Evolutionary conservation across 1,140 invertebrate species (phyloP).

Genomic region (Amphibalanus amphitrite): DNA sequence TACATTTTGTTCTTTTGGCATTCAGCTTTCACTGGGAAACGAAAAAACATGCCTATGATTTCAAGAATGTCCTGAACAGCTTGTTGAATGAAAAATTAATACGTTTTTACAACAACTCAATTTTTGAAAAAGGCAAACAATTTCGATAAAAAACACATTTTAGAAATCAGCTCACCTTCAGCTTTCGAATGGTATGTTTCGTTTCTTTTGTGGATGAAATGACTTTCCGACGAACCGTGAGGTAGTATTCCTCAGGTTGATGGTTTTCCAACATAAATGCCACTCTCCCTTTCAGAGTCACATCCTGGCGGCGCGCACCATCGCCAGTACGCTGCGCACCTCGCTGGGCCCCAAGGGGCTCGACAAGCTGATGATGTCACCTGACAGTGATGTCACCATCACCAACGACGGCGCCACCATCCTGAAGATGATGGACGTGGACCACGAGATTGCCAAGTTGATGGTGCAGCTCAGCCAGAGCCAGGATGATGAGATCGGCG

Average conservation of each 20-base stretch:
- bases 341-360: conserved; percentile 93
- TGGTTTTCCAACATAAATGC: not conserved
- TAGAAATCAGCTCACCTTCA: no score
- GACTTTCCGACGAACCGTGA: no score
- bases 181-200: no score
- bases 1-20: no score
- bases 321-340: conserved; percentile 73
- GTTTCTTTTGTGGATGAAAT: no score
- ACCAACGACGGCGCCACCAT: conserved; percentile 99
- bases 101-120: no score
- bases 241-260: no score
- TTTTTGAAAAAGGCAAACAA: conserved; percentile 3
- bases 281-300: conserved; percentile 64
- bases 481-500: conserved; percentile 99
- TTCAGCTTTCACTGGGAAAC: no score
- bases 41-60: no score
- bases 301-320: conserved; percentile 81
- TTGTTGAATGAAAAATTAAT: no score
- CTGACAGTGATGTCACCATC: conserved; percentile 95
- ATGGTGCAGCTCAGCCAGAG: conserved; percentile 97
- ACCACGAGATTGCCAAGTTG: conserved; percentile 95
- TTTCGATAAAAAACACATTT: no score
- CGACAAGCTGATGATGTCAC: conserved; percentile 89
- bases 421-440: conserved; percentile 96
- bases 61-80: no score